phyloP scores from a whole-genome alignment of 1,140 invertebrate genomes.

The Daktulosphaira vitifoliae region DNA sequence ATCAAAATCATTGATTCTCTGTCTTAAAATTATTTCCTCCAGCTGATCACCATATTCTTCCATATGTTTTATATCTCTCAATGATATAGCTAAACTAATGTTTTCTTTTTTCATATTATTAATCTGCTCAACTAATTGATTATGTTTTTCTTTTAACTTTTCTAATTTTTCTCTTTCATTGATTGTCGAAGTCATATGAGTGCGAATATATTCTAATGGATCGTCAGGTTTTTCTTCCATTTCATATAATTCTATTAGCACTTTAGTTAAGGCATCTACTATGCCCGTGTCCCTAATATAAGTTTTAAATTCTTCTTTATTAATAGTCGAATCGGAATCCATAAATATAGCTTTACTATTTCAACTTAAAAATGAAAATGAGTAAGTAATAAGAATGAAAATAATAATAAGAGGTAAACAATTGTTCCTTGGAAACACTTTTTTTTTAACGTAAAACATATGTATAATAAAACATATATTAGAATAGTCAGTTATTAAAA shows the following conservation, averaged over 20 bases:
- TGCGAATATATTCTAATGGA: slow-evolving; percentile 26
- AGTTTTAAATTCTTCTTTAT: slow-evolving; percentile 7
- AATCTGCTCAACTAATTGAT: slow-evolving; percentile 2
- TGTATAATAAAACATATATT: too few relatives aligned
- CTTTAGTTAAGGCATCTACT: slow-evolving; percentile 19
- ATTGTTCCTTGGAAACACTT: too few relatives aligned
- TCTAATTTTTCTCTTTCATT: not conserved
- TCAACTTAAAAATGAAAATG: too few relatives aligned
- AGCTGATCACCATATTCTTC: too few relatives aligned
- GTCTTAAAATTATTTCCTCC: too few relatives aligned
- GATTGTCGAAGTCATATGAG: slow-evolving; percentile 4
- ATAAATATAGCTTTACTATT: too few relatives aligned
- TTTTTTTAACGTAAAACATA: too few relatives aligned
- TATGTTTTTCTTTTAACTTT: not conserved
- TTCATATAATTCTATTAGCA: not conserved
- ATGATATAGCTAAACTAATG: not conserved
- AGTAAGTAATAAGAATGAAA: too few relatives aligned
- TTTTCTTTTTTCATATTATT: slow-evolving; percentile 2
- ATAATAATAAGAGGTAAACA: too few relatives aligned
- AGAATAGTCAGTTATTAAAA: too few relatives aligned
- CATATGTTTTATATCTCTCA: too few relatives aligned
- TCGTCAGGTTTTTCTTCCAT: slow-evolving; percentile 15
- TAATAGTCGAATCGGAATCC: not conserved
- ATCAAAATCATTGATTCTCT: too few relatives aligned
- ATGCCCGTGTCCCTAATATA: slow-evolving; percentile 13